Evolutionary conservation across 1,140 invertebrate genomes (phyloP).

Genomic region (Zaprionus nigranus): DNA sequence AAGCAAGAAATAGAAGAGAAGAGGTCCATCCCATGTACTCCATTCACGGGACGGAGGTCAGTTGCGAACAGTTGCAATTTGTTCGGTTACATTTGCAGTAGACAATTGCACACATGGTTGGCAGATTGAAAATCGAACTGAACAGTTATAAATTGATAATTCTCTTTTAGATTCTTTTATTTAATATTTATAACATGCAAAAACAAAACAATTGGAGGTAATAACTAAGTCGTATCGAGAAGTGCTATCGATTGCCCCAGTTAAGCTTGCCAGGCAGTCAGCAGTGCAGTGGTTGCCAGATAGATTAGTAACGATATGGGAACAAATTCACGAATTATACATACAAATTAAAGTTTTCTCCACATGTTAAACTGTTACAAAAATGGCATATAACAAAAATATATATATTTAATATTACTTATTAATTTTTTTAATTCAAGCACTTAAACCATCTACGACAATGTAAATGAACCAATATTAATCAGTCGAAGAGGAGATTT

Average conservation of each 20-base stretch:
- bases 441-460: not conserved
- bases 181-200: not conserved
- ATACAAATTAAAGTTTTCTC: no score
- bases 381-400: no score
- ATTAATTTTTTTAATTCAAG: no score
- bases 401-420: no score
- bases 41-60: not conserved
- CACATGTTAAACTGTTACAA: not conserved
- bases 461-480: not conserved
- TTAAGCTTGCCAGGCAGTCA: not conserved
- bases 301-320: not conserved
- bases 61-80: conserved; percentile 15
- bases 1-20: not conserved
- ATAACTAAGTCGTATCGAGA: not conserved
- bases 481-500: not conserved
- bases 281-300: not conserved
- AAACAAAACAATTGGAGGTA: no score
- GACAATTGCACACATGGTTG: not conserved
- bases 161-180: not conserved
- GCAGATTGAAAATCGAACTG: not conserved
- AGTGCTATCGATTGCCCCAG: not conserved
- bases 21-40: not conserved
- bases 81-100: conserved; percentile 10
- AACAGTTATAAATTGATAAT: not conserved
- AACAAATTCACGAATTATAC: no score